Base-by-base conservation (phyloP, 1,140 invertebrate species). In the Antheraea mylitta region DNA sequence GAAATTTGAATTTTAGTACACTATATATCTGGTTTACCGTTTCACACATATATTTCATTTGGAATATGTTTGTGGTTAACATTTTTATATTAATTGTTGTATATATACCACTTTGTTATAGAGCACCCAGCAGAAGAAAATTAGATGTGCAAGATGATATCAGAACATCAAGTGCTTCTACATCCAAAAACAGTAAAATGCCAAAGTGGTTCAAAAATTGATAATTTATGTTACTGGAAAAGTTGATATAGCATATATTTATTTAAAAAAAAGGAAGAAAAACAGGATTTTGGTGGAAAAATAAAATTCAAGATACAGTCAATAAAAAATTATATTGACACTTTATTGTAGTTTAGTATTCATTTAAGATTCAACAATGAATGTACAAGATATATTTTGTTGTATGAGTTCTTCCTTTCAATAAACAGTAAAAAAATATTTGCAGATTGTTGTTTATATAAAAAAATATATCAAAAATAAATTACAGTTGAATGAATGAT, bases 151-250 rank as follows among this genome's bases (percentile, higher is more conserved):
- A 59, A 61, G 67, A 69, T n/a, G 70, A 42, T 10, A 71, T 71
- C 7, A 67, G 62, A 19, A 48, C 59, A 16, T 30, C 64, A 53
- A 62, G 22, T 16, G 69, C 81, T 22, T 85, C 85, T 5, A 75
- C 77, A 61, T 77, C 81, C 3, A 89, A 87, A 72, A 75, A 78
- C 60, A 89, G 82, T 62, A 86, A 88, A 81, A 67, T 87, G n/a
- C 88, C 88, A 7, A 89, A 86, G 60, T 90, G 88, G 88, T 90
- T 90, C 71, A 90, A 72, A 30, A 68, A 76, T 19, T 70, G 59
- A 64, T 18, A 19, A 69, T 13, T 7, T 16, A n/a, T 22, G 10
- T 30, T 7, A 61, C 45, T 53, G 45, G 45, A 53, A 53, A 53
- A 13, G 45, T 42, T 11, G 11, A 42, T 42, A 53, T 53, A 53